phyloP scores from a whole-genome alignment of 1,140 invertebrate genomes.

The Magallana gigas region DNA sequence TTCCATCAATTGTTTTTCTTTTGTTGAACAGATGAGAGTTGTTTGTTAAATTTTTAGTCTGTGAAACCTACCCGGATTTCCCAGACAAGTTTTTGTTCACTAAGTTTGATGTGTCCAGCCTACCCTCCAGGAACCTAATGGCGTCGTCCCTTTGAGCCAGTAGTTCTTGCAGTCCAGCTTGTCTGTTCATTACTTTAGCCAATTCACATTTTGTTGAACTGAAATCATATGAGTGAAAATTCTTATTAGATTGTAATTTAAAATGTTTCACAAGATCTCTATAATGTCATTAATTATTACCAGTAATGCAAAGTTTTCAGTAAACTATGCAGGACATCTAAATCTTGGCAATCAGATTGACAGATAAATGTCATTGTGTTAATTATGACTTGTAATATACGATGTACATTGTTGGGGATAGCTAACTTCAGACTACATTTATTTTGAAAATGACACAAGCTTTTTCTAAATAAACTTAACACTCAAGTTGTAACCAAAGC shows the following conservation, averaged over 20 bases:
- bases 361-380: too few relatives aligned
- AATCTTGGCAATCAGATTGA: neutral
- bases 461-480: too few relatives aligned
- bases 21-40: too few relatives aligned
- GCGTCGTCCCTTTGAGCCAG: constrained; percentile 77
- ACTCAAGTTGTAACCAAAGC: too few relatives aligned
- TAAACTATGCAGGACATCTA: neutral
- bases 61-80: constrained; percentile 24
- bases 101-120: constrained; percentile 60
- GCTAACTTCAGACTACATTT: too few relatives aligned
- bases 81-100: constrained; percentile 1
- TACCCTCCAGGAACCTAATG: constrained; percentile 72
- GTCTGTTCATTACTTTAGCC: constrained; percentile 78
- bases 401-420: too few relatives aligned
- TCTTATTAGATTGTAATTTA: neutral
- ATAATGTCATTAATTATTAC: neutral
- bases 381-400: too few relatives aligned
- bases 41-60: too few relatives aligned
- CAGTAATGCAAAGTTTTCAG: too few relatives aligned
- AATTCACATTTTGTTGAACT: constrained; percentile 79
- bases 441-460: too few relatives aligned
- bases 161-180: constrained; percentile 76
- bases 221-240: constrained; percentile 46
- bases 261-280: neutral
- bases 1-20: too few relatives aligned